Base-by-base conservation (phyloP, 1,140 invertebrate species). In the Lamellibrachia luymesi region DNA sequence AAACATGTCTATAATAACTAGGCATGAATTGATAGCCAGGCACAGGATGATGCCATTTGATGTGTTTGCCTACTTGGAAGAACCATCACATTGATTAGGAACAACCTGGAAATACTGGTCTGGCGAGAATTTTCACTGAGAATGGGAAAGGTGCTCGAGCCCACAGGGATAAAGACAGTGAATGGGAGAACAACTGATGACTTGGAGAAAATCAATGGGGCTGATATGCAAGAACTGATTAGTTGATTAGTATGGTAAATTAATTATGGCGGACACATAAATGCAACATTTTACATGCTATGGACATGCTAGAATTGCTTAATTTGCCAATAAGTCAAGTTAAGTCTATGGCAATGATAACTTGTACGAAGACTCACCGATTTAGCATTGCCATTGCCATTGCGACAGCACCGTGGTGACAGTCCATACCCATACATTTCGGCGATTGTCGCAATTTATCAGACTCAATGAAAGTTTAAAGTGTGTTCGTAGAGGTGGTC, bases 191-290 rank as follows among this genome's bases (percentile, higher is more conserved):
- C 64, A 80, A 80, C 64, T 80, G 64, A 80, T 80, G 64, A 80
- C 13, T 22, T 80, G 6, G 64, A 80, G 64, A 80, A 80, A 80
- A 80, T 80, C 64, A 80, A 80, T 80, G 1, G 64, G 64, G 25
- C 64, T 22, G 64, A 80, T 80, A 80, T 80, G 64, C 64, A 80
- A 80, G 64, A 80, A 80, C 64, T 80, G 64, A 80, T 80, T 80
- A 80, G 8, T 80, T 80, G 13, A 80, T 80, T 80, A 80, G 64
- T 80, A 80, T 80, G 64, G 64, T 80, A 80, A 80, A 10, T 80
- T 1, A 10, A 80, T 80, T 56, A 80, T 80, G 8, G 13, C 13
- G 64, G 25, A 80, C 64, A 80, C 2, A 38, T 38, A 38, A 38
- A 80, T 80, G 64, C 64, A 80, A 80, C 13, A 10, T 22, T 80